Percentiles rank a stretch among this genome's conserved stretches.
phyloP scores from a whole-genome alignment of 2,113 vertebrate genomes.

The Perognathus longimembris region DNA sequence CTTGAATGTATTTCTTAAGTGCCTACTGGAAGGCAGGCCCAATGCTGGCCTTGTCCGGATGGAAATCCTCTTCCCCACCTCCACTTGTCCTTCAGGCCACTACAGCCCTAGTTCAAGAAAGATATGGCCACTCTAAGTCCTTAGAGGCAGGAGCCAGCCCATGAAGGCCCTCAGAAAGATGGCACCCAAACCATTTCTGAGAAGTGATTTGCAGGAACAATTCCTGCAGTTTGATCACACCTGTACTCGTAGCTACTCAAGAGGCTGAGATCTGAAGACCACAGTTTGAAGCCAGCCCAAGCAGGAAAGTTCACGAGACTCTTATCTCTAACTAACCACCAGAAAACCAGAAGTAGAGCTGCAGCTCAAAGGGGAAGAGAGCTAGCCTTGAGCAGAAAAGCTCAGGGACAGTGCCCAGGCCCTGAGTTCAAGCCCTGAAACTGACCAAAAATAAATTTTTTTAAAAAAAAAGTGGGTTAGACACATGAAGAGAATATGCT shows the following conservation, averaged over 20 bases:
- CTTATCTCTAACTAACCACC: no score
- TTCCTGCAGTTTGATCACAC: not conserved
- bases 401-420: no score
- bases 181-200: not conserved
- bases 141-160: not conserved
- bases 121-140: not conserved
- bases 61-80: no score
- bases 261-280: no score
- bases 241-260: no score
- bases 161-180: not conserved
- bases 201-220: not conserved
- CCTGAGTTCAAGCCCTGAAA: no score
- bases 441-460: no score
- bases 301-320: no score
- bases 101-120: not conserved
- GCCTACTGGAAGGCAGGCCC: not conserved
- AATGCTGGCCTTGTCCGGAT: not conserved
- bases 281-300: no score
- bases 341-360: no score
- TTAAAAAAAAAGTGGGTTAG: not conserved
- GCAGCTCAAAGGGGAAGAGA: no score
- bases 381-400: no score
- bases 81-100: not conserved
- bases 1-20: conserved; percentile 55
- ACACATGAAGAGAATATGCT: rapidly evolving